Base-by-base conservation (phyloP, 2,113 vertebrate species). In the Microtus pennsylvanicus region DNA sequence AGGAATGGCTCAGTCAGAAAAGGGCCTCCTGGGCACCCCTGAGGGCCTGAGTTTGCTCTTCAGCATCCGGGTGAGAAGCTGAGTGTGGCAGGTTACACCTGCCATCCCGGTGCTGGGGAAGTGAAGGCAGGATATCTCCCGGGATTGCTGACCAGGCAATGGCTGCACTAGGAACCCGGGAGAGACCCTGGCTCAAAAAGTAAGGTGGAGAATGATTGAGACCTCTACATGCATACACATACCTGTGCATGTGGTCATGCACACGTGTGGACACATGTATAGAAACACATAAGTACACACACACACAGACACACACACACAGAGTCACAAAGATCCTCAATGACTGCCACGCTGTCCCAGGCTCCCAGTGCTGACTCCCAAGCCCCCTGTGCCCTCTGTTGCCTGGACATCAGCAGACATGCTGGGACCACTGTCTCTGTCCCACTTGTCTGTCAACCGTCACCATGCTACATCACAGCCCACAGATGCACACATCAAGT, bases 321-420 rank as follows among this genome's bases (percentile, higher is more conserved):
- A 33, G 80, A 61, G 12, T 63, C 35, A 16, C 33, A 38, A 24
- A 38, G 24, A 13, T 26, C 47, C 42, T 67, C 11, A 42, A 16
- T 13, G n/a, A 82, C 6, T 28, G 42, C 70, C 10, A 17, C 30
- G 42, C 9, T 30, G 47, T 5, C 24, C 26, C 22, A 13, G 70
- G 45, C 17, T 21, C 22, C 38, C 4, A 3, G 30, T 52, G 22
- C 77, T 78, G 16, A 24, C 11, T 4, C 22, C 26, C 1, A 28
- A 24, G 63, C 2, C 30, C 33, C 1, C 52, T 0, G 0, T 17
- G 58, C 58, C 7, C 76, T 4, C 13, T 1, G 0, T 3, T 24
- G 30, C 77, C 86, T 21, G 70, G 69, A 52, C 33, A 17, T 9
- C 63, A 42, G 0, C 0, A 8, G 24, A 17, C 0, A 47, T 19